phyloP scores from a whole-genome alignment of 2,888 invertebrate species.

The Sisyra nigra region DNA sequence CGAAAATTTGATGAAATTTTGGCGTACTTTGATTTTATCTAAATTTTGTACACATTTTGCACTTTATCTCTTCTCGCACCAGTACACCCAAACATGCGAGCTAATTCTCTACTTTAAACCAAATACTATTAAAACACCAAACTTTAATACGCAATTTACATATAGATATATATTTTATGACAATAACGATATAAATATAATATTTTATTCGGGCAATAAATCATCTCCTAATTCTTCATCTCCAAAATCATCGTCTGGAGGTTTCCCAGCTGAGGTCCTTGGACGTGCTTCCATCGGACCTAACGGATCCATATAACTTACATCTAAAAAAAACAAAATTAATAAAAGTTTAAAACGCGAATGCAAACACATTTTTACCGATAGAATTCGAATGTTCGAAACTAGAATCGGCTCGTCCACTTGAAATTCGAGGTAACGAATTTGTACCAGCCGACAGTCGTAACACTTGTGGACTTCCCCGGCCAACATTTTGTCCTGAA shows the following conservation, averaged over 20 bases:
- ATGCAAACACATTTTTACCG: neutral
- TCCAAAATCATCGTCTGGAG: conserved; percentile 47
- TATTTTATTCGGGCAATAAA: conserved; percentile 47
- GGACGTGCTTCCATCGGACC: conserved; percentile 38
- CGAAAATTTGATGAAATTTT: too few species aligned
- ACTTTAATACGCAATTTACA: too few species aligned
- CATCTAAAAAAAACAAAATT: conserved; percentile 24
- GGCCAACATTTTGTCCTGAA: conserved; percentile 33
- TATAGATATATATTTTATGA: neutral
- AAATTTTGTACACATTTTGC: too few species aligned
- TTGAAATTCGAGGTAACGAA: conserved; percentile 12
- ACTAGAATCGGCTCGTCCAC: neutral
- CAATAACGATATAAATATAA: neutral
- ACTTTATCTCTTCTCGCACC: too few species aligned
- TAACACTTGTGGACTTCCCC: conserved; percentile 19
- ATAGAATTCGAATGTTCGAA: neutral
- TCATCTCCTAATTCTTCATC: conserved; percentile 61
- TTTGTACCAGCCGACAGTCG: conserved; percentile 19
- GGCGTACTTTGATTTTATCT: too few species aligned
- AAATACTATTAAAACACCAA: too few species aligned
- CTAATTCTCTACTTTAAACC: too few species aligned
- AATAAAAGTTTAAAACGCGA: neutral
- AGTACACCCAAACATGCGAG: too few species aligned
- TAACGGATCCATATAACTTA: conserved; percentile 36
- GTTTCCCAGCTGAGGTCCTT: conserved; percentile 36